phyloP scores from a whole-genome alignment of 2,113 vertebrate species.

The Scartelaos histophorus region DNA sequence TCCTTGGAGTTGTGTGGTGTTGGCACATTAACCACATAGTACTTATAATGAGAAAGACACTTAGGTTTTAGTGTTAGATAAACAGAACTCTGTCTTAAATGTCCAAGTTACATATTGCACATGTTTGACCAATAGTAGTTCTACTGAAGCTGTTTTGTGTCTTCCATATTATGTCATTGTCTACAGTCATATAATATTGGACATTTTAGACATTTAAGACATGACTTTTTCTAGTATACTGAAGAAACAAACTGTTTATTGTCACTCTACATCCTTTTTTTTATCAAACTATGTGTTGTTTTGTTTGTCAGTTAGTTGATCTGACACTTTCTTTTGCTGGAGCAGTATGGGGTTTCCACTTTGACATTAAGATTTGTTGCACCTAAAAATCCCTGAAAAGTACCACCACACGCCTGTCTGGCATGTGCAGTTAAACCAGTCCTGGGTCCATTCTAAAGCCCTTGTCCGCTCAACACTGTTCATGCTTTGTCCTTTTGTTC shows the following conservation, averaged over 20 bases:
- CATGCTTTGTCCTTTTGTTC: slow-evolving; percentile 59
- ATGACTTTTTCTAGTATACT: too few species aligned
- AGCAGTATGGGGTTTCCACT: not conserved
- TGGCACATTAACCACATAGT: not conserved
- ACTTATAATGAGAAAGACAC: not conserved
- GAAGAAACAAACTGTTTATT: too few species aligned
- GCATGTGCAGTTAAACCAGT: slow-evolving; percentile 47
- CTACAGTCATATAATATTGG: not conserved
- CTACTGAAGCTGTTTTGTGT: not conserved
- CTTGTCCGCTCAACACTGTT: slow-evolving; percentile 62
- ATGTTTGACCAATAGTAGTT: not conserved
- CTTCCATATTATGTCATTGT: not conserved
- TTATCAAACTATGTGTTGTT: too few species aligned
- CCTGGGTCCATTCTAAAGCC: slow-evolving; percentile 60
- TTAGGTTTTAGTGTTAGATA: not conserved
- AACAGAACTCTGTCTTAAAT: not conserved
- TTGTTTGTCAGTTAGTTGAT: too few species aligned
- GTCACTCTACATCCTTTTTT: too few species aligned
- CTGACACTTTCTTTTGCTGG: not conserved
- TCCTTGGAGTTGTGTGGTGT: not conserved
- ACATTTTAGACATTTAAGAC: too few species aligned
- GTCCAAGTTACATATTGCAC: not conserved
- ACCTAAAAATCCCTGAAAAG: slow-evolving; percentile 24
- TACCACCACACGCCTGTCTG: slow-evolving; percentile 8
- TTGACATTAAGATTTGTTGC: not conserved